Base-by-base conservation (phyloP, 1,140 invertebrate species). In the Drosophila carrolli region DNA sequence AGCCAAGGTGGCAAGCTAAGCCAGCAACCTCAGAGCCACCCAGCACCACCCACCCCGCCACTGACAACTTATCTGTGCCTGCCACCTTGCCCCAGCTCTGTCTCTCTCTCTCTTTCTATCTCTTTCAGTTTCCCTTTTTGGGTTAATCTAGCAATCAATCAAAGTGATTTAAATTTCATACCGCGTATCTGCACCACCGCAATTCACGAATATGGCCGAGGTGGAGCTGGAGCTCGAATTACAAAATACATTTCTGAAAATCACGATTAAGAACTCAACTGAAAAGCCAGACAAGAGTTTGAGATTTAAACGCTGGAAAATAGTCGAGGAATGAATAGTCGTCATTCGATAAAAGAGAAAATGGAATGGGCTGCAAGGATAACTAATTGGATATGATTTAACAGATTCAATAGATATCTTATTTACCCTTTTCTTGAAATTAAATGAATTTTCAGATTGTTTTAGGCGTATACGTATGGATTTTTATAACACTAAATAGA, bases 161-260 rank as follows among this genome's bases (percentile, higher is more conserved):
- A 90, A 90, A 88, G 81, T 90, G 79, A 90, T 90, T 90, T 90
- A 75, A 90, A 90, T 90, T 90, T 90, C 82, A 82, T 82, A 68
- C 77, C 80, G 70, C 80, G 76, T 84, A 71, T 66, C 82, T 70
- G 65, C 29, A 54, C 40, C 61, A 37, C 48, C n/a, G 10, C n/a
- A 51, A 35, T 35, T 16, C 29, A 70, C 7, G 53, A 41, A 40
- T 53, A 59, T 53, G 56, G 35, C 19, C 29, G 53, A 14, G 27
- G 40, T 23, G 27, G 43, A 29, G 53, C 48, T 23, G 27, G 38
- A 29, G 53, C 48, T 40, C 38, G 29, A 41, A 47, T 14, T 59
- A 23, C 38, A 14, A 46, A 29, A 40, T 62, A 59, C 44, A 48
- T 47, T 57, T 48, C 27, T 48, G 68, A 50, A 70, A 72, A 71